phyloP scores from a whole-genome alignment of 2,888 invertebrate species.

The Drosophila limbata region DNA sequence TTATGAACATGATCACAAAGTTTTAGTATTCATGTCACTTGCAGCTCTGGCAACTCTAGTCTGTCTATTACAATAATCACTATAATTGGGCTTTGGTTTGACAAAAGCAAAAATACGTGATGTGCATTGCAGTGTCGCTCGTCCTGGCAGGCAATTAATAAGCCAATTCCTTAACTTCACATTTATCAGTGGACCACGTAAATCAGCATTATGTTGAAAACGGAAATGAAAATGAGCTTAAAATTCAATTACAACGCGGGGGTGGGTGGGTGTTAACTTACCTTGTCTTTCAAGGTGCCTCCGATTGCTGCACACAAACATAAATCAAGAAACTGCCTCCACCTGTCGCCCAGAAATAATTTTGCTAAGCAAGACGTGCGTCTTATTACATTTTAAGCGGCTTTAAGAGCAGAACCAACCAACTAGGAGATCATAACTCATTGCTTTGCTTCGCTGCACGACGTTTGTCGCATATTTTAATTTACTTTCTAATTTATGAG shows the following conservation, averaged over 20 bases:
- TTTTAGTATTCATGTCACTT: conserved; percentile 76
- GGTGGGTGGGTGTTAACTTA: not conserved
- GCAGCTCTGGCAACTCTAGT: conserved; percentile 48
- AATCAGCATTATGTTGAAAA: conserved; percentile 74
- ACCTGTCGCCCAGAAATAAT: conserved; percentile 49
- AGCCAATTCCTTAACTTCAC: conserved; percentile 52
- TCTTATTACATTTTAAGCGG: conserved; percentile 76
- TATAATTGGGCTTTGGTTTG: conserved; percentile 75
- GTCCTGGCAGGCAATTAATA: conserved; percentile 66
- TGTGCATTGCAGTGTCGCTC: conserved; percentile 58
- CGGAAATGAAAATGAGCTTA: conserved; percentile 74
- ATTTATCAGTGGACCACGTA: conserved; percentile 65
- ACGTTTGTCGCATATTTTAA: conserved; percentile 76
- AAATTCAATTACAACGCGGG: conserved; percentile 71
- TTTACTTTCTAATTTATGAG: conserved; percentile 76
- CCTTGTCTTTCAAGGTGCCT: conserved; percentile 37
- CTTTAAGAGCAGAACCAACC: conserved; percentile 53
- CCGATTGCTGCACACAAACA: conserved; percentile 32
- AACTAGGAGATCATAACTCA: conserved; percentile 66
- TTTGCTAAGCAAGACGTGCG: conserved; percentile 60
- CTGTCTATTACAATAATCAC: conserved; percentile 71
- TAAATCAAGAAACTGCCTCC: conserved; percentile 64
- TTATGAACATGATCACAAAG: conserved; percentile 37
- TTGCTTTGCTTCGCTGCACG: conserved; percentile 48
- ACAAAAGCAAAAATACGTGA: conserved; percentile 67